phyloP scores from a whole-genome alignment of 2,888 invertebrate species.

The Terebella lapidaria region DNA sequence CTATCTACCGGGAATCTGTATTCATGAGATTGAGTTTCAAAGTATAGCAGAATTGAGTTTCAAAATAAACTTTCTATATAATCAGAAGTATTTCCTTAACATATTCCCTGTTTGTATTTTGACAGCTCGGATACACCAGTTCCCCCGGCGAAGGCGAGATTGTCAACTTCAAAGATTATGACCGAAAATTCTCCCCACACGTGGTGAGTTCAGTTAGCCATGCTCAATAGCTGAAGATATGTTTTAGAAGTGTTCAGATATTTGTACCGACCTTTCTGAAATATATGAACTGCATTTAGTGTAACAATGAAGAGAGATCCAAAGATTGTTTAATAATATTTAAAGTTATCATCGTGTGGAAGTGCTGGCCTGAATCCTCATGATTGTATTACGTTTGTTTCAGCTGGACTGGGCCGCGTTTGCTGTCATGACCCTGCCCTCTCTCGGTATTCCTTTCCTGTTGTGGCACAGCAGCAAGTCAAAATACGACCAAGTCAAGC shows the following conservation, averaged over 20 bases:
- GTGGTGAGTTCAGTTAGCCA: too few species aligned
- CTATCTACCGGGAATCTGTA: too few species aligned
- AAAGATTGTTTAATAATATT: too few species aligned
- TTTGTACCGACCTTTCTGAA: background rate
- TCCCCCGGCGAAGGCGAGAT: constrained; percentile 95
- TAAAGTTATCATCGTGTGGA: too few species aligned
- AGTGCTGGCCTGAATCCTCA: too few species aligned
- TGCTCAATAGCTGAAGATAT: too few species aligned
- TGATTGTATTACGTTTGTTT: too few species aligned
- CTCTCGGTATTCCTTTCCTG: constrained; percentile 86
- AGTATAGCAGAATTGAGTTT: too few species aligned
- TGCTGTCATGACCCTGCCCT: constrained; percentile 92
- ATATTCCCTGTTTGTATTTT: too few species aligned
- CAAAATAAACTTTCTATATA: too few species aligned
- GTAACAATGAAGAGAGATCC: background rate
- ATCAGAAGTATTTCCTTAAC: too few species aligned
- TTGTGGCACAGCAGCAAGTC: constrained; percentile 92
- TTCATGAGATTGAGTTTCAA: too few species aligned
- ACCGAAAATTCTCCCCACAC: constrained; percentile 94
- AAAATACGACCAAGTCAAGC: constrained; percentile 69
- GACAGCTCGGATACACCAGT: constrained; percentile 70
- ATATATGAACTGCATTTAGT: background rate
- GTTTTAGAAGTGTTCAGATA: background rate
- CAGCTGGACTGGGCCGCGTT: constrained; percentile 90
- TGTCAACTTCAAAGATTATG: constrained; percentile 85